Base-by-base conservation (phyloP, 2,113 vertebrate genomes). In the Polyodon spathula region DNA sequence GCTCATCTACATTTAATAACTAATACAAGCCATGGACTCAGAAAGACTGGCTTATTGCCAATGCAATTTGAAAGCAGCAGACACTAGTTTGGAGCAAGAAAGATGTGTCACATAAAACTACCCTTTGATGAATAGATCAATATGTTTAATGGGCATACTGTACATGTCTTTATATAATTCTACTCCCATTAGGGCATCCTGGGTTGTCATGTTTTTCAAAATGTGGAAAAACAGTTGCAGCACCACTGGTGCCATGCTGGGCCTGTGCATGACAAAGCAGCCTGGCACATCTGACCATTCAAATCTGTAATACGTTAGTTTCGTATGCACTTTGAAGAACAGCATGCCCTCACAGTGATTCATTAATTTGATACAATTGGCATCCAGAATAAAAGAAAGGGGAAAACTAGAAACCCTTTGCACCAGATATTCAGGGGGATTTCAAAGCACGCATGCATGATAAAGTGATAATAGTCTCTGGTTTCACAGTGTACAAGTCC, bases 401-500 rank as follows among this genome's bases (percentile, higher is more conserved):
- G 12, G 44, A 43, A 60, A 54, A 53, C 16, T 39, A 40, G 39
- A 51, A 63, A 56, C 40, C 39, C 57, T 42, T 9, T 51, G 39
- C 27, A 12, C 12, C 40, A 46, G 57, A 54, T 54, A 27, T 8
- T 27, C 57, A 46, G 7, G 16, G 27, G 17, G 48, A 50, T 50
- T 50, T 50, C 11, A 50, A 50, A 50, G 48, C 12, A n/a, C 6
- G 15, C 48, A 50, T n/a, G 12, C 12, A n/a, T n/a, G 10, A 50
- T 50, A 10, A 10, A n/a, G 50, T 16, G 63, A 60, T 54, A 56
- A 39, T 46, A 48, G 61, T 56, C 12, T 56, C 53, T 42, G 42
- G 61, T 63, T 54, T 56, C 60, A 54, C 5, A 8, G 42, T 39
- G 63, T 50, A 60, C 17, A 44, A 38, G 51, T 53, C 63, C 63